Base-by-base conservation (phyloP, 2,113 vertebrate genomes). In the Eublepharis macularius region DNA sequence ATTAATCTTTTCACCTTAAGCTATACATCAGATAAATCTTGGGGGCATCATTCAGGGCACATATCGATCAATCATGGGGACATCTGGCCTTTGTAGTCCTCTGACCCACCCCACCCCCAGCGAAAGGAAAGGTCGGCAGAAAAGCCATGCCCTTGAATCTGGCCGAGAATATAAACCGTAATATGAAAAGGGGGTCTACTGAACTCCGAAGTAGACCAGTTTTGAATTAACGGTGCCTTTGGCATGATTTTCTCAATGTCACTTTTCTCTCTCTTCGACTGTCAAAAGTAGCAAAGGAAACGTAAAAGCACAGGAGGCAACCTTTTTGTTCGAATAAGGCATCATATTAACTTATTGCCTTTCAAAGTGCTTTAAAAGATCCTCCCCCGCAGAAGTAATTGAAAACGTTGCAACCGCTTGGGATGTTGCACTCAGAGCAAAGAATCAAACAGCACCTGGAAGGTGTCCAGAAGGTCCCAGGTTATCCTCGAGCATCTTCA, bases 141-240 rank as follows among this genome's bases (percentile, higher is more conserved):
- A 39, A 6, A 86, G 10, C 24, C 2, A 11, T 36, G 57, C 39
- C 2, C 2, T 76, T 39, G 66, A 65, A 45, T 14, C 34, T 72
- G 9, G 0, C 12, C 0, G 0, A 34, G 45, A 54, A 36, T 16
- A 66, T 19, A 4, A 11, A 16, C 65, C 47, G 65, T 16, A 12
- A 34, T 32, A 26, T 34, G 29, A 68, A n/a, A 72, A 17, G 29
- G 12, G 72, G 29, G 10, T 8, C 4, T 45, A 13, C 73, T 26
- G 16, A 49, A 76, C 74, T 19, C 26, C 19, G 39, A 49, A 14
- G 2, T 26, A 26, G 8, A 32, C 36, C 0, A 24, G 60, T 7
- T 84, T 16, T 0, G 10, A 41, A 10, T 47, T 43, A 63, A 66
- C 41, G 1, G 16, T 0, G 0, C 2, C n/a, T 24, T n/a, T 49